Evolutionary conservation across 2,888 invertebrate genomes (phyloP).

Genomic region (Acrobasis repandana): DNA sequence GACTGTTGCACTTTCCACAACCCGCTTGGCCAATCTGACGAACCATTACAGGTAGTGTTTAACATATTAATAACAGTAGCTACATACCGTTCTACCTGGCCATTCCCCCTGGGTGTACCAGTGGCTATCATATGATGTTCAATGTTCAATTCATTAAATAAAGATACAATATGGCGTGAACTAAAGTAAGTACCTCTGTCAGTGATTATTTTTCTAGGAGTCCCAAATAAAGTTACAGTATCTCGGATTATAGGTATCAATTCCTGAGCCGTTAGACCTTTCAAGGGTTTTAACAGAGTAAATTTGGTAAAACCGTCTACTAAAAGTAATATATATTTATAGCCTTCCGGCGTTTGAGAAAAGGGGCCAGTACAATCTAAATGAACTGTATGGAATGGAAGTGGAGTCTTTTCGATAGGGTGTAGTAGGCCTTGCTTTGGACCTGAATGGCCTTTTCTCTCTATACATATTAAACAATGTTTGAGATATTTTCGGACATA

Average conservation of each 20-base stretch:
- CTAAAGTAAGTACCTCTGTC: slow-evolving; percentile 34
- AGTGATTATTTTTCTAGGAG: slow-evolving; percentile 29
- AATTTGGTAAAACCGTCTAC: slow-evolving; percentile 45
- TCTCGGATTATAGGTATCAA: slow-evolving; percentile 33
- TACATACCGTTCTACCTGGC: slow-evolving; percentile 34
- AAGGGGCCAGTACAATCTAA: slow-evolving; percentile 44
- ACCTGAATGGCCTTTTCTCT: slow-evolving; percentile 30
- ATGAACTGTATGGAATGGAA: slow-evolving; percentile 43
- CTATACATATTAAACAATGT: slow-evolving; percentile 30
- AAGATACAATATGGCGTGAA: slow-evolving; percentile 15
- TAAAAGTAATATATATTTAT: slow-evolving; percentile 36
- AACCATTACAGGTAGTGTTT: slow-evolving; percentile 20
- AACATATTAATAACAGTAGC: slow-evolving; percentile 33
- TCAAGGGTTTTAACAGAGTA: slow-evolving; percentile 37
- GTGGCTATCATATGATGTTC: slow-evolving; percentile 34
- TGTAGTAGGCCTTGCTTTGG: slow-evolving; percentile 33
- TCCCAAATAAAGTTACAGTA: slow-evolving; percentile 34
- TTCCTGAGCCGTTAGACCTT: slow-evolving; percentile 34
- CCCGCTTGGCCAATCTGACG: slow-evolving; percentile 35
- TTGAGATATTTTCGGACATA: slow-evolving; percentile 32
- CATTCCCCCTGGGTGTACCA: slow-evolving; percentile 32
- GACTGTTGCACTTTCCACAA: slow-evolving; percentile 36
- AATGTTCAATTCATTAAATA: slow-evolving; percentile 29
- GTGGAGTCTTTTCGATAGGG: slow-evolving; percentile 30
- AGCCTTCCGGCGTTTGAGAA: slow-evolving; percentile 29